Evolutionary conservation across 2,113 vertebrate species (phyloP).

Genomic region (Murina feae): DNA sequence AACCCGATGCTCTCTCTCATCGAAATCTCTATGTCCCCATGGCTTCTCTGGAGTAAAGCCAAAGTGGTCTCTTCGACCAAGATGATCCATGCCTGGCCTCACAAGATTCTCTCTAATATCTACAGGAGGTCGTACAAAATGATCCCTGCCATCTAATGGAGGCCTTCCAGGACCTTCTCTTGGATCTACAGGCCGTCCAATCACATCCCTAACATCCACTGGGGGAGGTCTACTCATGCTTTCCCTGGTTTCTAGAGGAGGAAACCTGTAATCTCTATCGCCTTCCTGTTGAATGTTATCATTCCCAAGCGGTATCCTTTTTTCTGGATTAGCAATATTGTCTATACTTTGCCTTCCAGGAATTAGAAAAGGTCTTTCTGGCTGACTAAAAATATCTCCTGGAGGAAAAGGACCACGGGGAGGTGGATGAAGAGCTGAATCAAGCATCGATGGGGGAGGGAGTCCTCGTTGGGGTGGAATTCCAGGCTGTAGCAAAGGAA

Average conservation of each 20-base stretch:
- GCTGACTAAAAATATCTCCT: conserved; percentile 88
- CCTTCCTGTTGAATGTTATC: conserved; percentile 91
- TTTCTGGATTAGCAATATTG: conserved; percentile 86
- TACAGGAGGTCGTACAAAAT: conserved; percentile 82
- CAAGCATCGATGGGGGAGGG: conserved; percentile 85
- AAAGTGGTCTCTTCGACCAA: conserved; percentile 88
- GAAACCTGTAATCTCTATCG: conserved; percentile 98
- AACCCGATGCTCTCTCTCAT: conserved; percentile 90
- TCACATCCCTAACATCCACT: conserved; percentile 83
- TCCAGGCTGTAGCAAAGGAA: conserved; percentile 91
- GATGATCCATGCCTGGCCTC: conserved; percentile 81
- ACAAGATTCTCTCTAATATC: conserved; percentile 86
- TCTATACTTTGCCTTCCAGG: conserved; percentile 84
- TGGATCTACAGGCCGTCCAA: conserved; percentile 83
- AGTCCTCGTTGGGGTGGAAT: conserved; percentile 84
- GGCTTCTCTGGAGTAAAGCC: conserved; percentile 93
- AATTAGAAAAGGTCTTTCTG: conserved; percentile 84
- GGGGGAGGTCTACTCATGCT: conserved; percentile 80
- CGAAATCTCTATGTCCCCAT: conserved; percentile 96
- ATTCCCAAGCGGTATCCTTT: conserved; percentile 84
- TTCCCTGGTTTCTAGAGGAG: conserved; percentile 88
- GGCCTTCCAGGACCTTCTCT: conserved; percentile 84
- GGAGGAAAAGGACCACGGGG: conserved; percentile 90
- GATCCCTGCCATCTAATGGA: conserved; percentile 84
- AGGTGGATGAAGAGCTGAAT: conserved; percentile 87